These are phyloP conservation scores for Pseudochirops corinnae DNA, from an alignment of 2,797 vertebrate genomes.

Conservation along the genomic window DNA sequence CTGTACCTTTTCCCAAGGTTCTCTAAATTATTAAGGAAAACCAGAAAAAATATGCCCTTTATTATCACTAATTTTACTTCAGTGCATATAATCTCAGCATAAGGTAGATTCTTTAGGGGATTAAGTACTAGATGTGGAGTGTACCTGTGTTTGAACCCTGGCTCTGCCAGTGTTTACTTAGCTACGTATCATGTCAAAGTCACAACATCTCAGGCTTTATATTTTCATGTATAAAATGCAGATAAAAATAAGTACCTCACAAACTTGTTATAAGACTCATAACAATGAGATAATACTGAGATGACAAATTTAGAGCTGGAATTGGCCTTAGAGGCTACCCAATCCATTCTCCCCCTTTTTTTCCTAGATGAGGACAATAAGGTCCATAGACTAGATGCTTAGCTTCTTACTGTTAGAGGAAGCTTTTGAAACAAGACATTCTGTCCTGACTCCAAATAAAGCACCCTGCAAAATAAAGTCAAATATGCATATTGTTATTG, in stretches of 20 bases:
- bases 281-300: background rate
- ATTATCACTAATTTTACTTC: background rate
- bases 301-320: background rate
- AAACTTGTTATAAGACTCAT: background rate
- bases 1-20: background rate
- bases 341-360: background rate
- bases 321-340: background rate
- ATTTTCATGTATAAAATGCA: background rate
- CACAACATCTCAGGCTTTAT: background rate
- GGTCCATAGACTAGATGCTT: background rate
- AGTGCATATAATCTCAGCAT: background rate
- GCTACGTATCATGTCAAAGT: background rate
- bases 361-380: background rate
- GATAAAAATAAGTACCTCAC: background rate
- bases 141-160: background rate
- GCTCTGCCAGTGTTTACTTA: background rate
- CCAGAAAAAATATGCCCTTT: background rate
- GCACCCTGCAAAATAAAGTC: background rate
- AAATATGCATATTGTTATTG: background rate
- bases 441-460: background rate
- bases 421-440: background rate
- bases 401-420: background rate
- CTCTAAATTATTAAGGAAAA: slow-evolving; percentile 1
- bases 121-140: background rate
- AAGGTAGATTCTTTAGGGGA: background rate